A percentile compares a stretch with the other conserved stretches of the same genome.
These are phyloP conservation scores for Megalonaias nervosa DNA, from an alignment of 1,140 invertebrate species.

Conservation along the genomic window DNA sequence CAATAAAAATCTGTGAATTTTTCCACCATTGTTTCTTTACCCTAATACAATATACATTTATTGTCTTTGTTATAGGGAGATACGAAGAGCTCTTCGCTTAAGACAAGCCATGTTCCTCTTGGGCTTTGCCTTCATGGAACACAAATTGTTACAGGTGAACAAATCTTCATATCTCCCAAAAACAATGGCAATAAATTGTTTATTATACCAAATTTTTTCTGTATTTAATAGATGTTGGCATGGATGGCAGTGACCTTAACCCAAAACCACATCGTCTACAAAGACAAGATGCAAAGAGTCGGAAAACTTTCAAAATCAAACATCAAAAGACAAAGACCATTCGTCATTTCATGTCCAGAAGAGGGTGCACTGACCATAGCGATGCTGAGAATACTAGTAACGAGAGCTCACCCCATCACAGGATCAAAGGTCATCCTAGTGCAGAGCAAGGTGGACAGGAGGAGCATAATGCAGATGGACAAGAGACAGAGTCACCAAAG, in stretches of 20 bases:
- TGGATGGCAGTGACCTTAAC: slow-evolving; percentile 47
- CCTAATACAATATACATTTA: no score
- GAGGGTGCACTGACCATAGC: slow-evolving; percentile 39
- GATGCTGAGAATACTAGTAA: slow-evolving; percentile 43
- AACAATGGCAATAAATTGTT: no score
- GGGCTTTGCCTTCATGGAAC: no score
- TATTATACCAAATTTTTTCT: no score
- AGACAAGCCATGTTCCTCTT: no score
- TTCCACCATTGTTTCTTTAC: no score
- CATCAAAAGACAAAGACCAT: slow-evolving; percentile 62
- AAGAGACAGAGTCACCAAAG: slow-evolving; percentile 29
- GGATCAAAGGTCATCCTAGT: neutral
- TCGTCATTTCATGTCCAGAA: slow-evolving; percentile 47
- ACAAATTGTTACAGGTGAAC: no score
- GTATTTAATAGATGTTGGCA: no score
- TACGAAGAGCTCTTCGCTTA: no score
- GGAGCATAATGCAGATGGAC: neutral
- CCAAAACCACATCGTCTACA: slow-evolving; percentile 85
- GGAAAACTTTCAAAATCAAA: slow-evolving; percentile 89
- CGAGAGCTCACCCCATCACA: slow-evolving; percentile 43
- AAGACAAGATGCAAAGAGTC: slow-evolving; percentile 92
- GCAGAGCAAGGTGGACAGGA: neutral
- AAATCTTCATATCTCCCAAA: no score
- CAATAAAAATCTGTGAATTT: no score
- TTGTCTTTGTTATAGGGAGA: no score